Evolutionary conservation across 2,888 invertebrate genomes (phyloP), one percentile per base, ranked within the genome.

Genomic region (Machimus atricapillus): DNA sequence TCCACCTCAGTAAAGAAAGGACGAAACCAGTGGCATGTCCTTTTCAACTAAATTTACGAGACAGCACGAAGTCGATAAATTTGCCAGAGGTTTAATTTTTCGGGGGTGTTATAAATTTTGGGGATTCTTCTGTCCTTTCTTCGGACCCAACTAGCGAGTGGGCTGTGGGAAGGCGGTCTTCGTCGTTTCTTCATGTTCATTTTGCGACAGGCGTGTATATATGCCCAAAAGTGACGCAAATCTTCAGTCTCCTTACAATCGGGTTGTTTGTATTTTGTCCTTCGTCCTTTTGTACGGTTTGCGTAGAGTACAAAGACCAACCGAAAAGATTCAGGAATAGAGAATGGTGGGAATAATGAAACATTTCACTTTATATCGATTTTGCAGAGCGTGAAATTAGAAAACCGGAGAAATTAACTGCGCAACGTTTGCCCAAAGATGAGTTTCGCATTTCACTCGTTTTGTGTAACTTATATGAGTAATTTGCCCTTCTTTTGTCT

Each of bases 301-400:
- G 76, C 76, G 16, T 76, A 37, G 19, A n/a, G 40, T 8, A 76
- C 76, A 37, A 40, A 16, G 37, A 37, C 37, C 46, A 31, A 23
- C 85, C 19, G 16, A 7, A 19, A 52, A 86, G 43, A 85, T 31
- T 14, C 12, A 23, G 5, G 16, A 16, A n/a, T n/a, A n/a, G 6
- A 6, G 16, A 52, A 16, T 52, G 52, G 52, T 52, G 34, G 14
- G 86, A 77, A 58, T 85, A 88, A 87, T 85, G 88, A 88, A 88
- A 88, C 85, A 88, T 88, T 88, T 88, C 77, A 86, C 85, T 79
- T 88, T 88, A 82, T 86, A 88, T 88, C 83, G 88, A 88, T 87
- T 88, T 88, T 74, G 46, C 85, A 66, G 85, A 88, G 86, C 88
- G 83, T 88, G 87, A 88, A 88, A 88, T 88, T 88, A 87, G 83